Evolutionary conservation across 2,113 vertebrate species (phyloP), one percentile per base, ranked within the genome.

Genomic region (Pteruthius melanotis): DNA sequence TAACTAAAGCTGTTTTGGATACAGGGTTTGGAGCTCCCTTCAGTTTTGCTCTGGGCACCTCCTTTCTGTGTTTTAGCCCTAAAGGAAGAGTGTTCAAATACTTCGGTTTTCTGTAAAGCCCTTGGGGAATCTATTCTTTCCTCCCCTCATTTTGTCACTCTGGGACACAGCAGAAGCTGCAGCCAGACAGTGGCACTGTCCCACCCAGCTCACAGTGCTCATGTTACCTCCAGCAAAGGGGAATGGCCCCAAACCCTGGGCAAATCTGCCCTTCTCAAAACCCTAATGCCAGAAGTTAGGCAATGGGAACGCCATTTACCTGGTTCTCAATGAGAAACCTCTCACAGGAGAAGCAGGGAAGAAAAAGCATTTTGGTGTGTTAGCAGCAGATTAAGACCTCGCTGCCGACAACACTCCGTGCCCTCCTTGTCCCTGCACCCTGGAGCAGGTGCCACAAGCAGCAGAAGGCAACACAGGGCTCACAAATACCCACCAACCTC

Each of bases 401-500:
- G 5, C 39, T 15, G 54, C 40, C 23, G 35, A 45, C 76, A 68
- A 40, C 2, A 23, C 5, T 64, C 35, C 30, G 47, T 15, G 7
- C 24, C 15, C 30, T 76, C 45, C 21, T 79, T 33, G 9, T 27
- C 22, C 16, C 26, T 18, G 5, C 5, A 10, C 61, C 37, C 61
- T 10, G 44, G 16, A 56, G 66, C 33, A 6, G 75, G 56, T 63
- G 59, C 82, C 21, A 31, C 60, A 27, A 80, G 40, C 1, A 69
- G 77, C 82, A 94, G 40, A 63, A 47, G 22, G 69, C 63, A 74
- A 54, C 60, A 31, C 1, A 1, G 66, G 78, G 65, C 70, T 72
- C 70, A 71, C 68, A 91, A 81, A 66, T 6, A 93, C 13, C 93
- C 95, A 94, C 90, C 94, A 37, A 61, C n/a, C 81, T 64, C 84